Conservation (phyloP, 2,888 invertebrate genomes). For the Xylophagus ater region DNA sequence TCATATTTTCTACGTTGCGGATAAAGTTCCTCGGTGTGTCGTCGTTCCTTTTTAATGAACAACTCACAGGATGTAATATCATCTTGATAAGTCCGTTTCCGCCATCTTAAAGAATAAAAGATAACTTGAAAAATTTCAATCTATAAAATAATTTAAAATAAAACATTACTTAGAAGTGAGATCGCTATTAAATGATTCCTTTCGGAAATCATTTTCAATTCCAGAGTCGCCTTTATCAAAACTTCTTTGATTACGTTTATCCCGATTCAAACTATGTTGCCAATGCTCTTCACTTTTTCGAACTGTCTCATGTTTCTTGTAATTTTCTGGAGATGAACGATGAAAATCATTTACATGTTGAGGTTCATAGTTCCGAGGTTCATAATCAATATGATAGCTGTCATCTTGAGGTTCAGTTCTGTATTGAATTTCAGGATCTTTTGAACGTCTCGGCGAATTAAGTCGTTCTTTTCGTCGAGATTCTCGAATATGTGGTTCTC, state of each 20-base stretch:
- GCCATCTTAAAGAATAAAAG: slow-evolving; percentile 27
- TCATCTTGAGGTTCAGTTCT: slow-evolving; percentile 20
- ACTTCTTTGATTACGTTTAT: slow-evolving; percentile 38
- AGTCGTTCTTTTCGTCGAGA: slow-evolving; percentile 38
- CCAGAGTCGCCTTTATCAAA: slow-evolving; percentile 59
- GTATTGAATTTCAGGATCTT: slow-evolving; percentile 11
- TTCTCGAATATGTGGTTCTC: slow-evolving; percentile 37
- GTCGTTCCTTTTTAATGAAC: slow-evolving; percentile 60
- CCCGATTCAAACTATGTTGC: slow-evolving; percentile 48
- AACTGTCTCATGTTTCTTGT: slow-evolving; percentile 38
- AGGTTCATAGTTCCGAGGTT: slow-evolving; percentile 57
- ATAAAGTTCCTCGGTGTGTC: slow-evolving; percentile 54
- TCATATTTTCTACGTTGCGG: slow-evolving; percentile 43
- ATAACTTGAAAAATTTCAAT: slow-evolving; percentile 28
- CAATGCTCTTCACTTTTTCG: slow-evolving; percentile 45
- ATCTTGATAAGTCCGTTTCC: slow-evolving; percentile 46
- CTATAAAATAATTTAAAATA: slow-evolving; percentile 18
- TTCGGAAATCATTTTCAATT: slow-evolving; percentile 68
- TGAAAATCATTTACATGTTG: slow-evolving; percentile 47
- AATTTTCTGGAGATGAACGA: slow-evolving; percentile 49
- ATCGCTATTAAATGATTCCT: slow-evolving; percentile 53
- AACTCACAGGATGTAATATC: slow-evolving; percentile 58
- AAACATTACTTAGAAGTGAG: slow-evolving; percentile 33
- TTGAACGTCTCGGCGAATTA: slow-evolving; percentile 21
- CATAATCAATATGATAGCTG: slow-evolving; percentile 39